phyloP scores from a whole-genome alignment of 1,140 invertebrate species.

The Macrotrachela quadricornifera region DNA sequence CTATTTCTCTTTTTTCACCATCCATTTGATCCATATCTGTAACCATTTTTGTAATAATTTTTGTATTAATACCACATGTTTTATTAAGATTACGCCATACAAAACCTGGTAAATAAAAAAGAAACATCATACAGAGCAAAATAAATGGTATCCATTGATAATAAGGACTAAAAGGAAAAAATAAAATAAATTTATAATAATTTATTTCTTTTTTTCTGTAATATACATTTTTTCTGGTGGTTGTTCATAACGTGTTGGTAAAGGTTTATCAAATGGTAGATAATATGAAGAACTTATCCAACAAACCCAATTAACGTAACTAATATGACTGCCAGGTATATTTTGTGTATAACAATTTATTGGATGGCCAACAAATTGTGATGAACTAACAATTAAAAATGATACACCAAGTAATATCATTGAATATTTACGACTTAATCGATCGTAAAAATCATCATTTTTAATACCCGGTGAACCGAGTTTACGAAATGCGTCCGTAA shows the following conservation, averaged over 20 bases:
- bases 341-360: conserved; percentile 45
- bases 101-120: conserved; percentile 4
- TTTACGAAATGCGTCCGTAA: no score
- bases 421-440: conserved; percentile 13
- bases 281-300: conserved; percentile 34
- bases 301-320: conserved; percentile 24
- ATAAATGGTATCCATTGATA: conserved; percentile 11
- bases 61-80: conserved; percentile 5
- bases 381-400: conserved; percentile 61
- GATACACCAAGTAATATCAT: conserved; percentile 63
- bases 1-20: background rate
- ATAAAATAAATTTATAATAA: no score
- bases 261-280: conserved; percentile 29
- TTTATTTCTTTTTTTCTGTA: no score
- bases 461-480: no score
- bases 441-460: conserved; percentile 15
- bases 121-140: conserved; percentile 2
- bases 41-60: background rate
- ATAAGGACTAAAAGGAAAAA: background rate
- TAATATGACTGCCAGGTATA: conserved; percentile 13
- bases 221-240: background rate
- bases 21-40: background rate
- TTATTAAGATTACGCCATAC: conserved; percentile 7
- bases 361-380: conserved; percentile 70
- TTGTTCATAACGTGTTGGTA: background rate